Percentiles rank a stretch among this genome's conserved stretches.
phyloP scores from a whole-genome alignment of 2,888 invertebrate species.

The Creontiades dilutus region DNA sequence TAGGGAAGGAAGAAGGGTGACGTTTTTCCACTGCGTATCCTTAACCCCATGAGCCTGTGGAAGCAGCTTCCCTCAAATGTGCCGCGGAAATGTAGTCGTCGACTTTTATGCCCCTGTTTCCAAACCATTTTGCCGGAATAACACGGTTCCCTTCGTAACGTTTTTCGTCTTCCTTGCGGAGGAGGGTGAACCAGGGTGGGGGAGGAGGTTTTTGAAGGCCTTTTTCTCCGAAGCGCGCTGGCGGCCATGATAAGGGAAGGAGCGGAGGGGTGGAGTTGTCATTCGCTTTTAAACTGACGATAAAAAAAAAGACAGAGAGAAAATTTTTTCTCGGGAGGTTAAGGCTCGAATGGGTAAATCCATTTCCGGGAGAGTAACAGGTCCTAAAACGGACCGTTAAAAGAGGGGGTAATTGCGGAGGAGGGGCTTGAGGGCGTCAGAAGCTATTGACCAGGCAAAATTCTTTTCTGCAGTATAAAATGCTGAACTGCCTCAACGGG shows the following conservation, averaged over 20 bases:
- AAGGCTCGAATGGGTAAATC: slow-evolving; percentile 7
- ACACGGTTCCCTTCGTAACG: slow-evolving; percentile 57
- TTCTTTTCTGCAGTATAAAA: not conserved
- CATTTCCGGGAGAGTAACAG: slow-evolving; percentile 10
- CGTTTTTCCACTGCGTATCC: slow-evolving; percentile 59
- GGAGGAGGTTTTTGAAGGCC: not conserved
- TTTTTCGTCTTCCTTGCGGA: slow-evolving; percentile 29
- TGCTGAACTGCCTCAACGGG: not conserved
- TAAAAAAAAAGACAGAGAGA: not conserved
- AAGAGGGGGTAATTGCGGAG: not conserved
- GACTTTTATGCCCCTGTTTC: slow-evolving; percentile 71
- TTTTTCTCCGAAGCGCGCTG: not conserved
- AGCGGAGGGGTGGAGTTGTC: not conserved
- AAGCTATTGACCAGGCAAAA: slow-evolving; percentile 3
- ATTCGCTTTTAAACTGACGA: slow-evolving; percentile 39
- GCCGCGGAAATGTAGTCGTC: slow-evolving; percentile 71
- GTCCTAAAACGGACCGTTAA: slow-evolving; percentile 9
- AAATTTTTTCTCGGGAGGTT: not conserved
- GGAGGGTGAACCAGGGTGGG: not conserved
- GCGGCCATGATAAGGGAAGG: slow-evolving; percentile 1
- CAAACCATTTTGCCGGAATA: slow-evolving; percentile 71
- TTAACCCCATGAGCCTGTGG: slow-evolving; percentile 39
- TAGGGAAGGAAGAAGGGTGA: slow-evolving; percentile 44
- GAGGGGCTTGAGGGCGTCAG: not conserved
- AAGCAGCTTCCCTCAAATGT: slow-evolving; percentile 62